A percentile compares a stretch with the other conserved stretches of the same genome.
Conservation (phyloP, 2,888 invertebrate genomes). For the Drosophila borealis region DNA sequence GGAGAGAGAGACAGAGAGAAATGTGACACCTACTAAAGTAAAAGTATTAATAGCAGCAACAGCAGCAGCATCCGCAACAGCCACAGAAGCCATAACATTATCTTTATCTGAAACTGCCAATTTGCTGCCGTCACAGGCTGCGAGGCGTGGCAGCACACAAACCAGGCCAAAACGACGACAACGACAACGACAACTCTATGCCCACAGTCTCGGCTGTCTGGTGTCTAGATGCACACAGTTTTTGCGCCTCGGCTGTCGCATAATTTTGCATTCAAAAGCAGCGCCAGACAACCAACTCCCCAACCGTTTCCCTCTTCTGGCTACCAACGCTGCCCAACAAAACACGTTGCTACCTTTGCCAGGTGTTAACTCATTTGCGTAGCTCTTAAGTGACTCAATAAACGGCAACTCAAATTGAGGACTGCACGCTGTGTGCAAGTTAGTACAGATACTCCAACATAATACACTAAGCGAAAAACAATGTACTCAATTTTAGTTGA, state of each 20-base stretch:
- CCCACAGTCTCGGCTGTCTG: neutral
- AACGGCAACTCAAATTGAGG: constrained; percentile 70
- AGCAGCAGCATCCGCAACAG: constrained; percentile 25
- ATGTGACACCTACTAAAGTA: constrained; percentile 78
- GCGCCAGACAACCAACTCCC: constrained; percentile 11
- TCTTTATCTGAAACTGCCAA: constrained; percentile 80
- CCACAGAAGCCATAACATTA: constrained; percentile 67
- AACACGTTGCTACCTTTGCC: constrained; percentile 50
- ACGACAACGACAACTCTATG: constrained; percentile 29
- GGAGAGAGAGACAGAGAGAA: constrained; percentile 36
- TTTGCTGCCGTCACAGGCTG: constrained; percentile 63
- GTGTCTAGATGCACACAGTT: constrained; percentile 24
- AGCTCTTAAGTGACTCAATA: constrained; percentile 77
- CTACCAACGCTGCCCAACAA: neutral
- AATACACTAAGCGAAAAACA: constrained; percentile 3
- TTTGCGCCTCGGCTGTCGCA: constrained; percentile 58
- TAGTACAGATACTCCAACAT: constrained; percentile 4
- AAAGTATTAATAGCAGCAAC: constrained; percentile 57
- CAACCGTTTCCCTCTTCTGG: neutral
- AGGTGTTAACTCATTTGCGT: constrained; percentile 80
- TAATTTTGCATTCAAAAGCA: constrained; percentile 72
- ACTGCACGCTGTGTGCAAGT: constrained; percentile 64
- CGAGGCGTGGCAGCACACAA: constrained; percentile 47
- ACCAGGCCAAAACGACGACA: constrained; percentile 20
- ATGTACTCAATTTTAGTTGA: accelerated